phyloP scores from a whole-genome alignment of 2,113 vertebrate species.

The Pithys albifrons region DNA sequence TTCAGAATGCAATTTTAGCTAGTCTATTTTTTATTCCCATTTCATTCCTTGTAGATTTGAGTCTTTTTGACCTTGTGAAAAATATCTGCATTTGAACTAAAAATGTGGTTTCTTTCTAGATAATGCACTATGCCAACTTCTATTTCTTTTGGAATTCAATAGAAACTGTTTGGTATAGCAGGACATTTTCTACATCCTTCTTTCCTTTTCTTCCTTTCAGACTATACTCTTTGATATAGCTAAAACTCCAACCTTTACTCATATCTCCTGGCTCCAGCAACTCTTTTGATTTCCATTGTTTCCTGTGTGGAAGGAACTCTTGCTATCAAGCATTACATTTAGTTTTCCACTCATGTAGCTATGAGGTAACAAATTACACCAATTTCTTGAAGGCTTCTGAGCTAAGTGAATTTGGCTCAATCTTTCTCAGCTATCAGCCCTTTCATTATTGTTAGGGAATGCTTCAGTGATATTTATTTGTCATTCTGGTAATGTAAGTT shows the following conservation, averaged over 20 bases:
- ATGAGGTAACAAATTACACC: constrained; percentile 58
- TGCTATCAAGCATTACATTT: constrained; percentile 42
- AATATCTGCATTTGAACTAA: constrained; percentile 67
- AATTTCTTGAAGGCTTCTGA: constrained; percentile 52
- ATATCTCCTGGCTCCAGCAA: constrained; percentile 46
- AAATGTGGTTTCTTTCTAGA: constrained; percentile 65
- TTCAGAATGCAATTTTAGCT: constrained; percentile 50
- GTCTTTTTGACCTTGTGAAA: constrained; percentile 68
- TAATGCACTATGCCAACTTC: constrained; percentile 70
- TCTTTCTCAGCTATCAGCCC: constrained; percentile 51
- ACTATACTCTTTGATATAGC: constrained; percentile 16
- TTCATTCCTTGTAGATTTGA: constrained; percentile 48
- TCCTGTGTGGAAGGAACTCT: constrained; percentile 38
- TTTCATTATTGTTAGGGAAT: constrained; percentile 57
- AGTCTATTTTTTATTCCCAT: constrained; percentile 44
- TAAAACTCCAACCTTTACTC: constrained; percentile 36
- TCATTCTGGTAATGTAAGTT: constrained; percentile 26
- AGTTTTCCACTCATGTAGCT: constrained; percentile 59
- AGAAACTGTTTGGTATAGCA: constrained; percentile 25
- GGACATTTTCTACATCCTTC: constrained; percentile 60
- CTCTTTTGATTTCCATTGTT: constrained; percentile 55
- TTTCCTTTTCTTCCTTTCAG: constrained; percentile 50
- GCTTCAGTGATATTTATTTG: constrained; percentile 54
- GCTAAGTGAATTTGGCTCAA: constrained; percentile 63
- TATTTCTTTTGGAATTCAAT: constrained; percentile 68